A percentile compares a stretch with the other conserved stretches of the same genome.
Conservation (phyloP, 2,888 invertebrate species). For the Cryptus armator region DNA sequence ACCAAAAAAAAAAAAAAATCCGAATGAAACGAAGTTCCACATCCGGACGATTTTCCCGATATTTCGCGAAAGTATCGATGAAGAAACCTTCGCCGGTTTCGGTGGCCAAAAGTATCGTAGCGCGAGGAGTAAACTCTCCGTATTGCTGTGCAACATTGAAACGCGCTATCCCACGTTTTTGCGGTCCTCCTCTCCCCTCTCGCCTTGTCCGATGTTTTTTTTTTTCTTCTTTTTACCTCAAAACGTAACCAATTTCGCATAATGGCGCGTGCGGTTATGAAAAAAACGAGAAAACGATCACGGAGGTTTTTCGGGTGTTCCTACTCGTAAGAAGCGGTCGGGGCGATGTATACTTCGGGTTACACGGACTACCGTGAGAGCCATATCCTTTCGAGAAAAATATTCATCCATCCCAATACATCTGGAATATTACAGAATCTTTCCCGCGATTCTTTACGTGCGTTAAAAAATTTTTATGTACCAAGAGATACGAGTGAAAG, state of each 20-base stretch:
- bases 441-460: constrained; percentile 64
- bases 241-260: constrained; percentile 65
- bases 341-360: not conserved
- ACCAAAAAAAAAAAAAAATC: not conserved
- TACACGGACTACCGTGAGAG: constrained; percentile 60
- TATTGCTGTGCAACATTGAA: constrained; percentile 51
- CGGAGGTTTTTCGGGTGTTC: constrained; percentile 51
- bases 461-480: constrained; percentile 55
- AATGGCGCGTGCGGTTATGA: constrained; percentile 69
- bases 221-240: constrained; percentile 61
- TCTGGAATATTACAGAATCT: constrained; percentile 64
- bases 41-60: constrained; percentile 11
- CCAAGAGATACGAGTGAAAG: constrained; percentile 15
- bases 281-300: constrained; percentile 56
- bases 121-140: not conserved
- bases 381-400: constrained; percentile 40
- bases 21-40: not conserved
- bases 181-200: constrained; percentile 31
- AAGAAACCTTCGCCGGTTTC: constrained; percentile 21
- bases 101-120: constrained; percentile 5
- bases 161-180: constrained; percentile 64
- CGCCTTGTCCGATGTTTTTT: not conserved
- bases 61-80: constrained; percentile 15
- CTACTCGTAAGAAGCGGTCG: constrained; percentile 13
- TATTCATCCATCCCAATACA: constrained; percentile 50